These are phyloP conservation scores for Lerista edwardsae DNA, from an alignment of 2,797 vertebrate species.

Conservation along the genomic window DNA sequence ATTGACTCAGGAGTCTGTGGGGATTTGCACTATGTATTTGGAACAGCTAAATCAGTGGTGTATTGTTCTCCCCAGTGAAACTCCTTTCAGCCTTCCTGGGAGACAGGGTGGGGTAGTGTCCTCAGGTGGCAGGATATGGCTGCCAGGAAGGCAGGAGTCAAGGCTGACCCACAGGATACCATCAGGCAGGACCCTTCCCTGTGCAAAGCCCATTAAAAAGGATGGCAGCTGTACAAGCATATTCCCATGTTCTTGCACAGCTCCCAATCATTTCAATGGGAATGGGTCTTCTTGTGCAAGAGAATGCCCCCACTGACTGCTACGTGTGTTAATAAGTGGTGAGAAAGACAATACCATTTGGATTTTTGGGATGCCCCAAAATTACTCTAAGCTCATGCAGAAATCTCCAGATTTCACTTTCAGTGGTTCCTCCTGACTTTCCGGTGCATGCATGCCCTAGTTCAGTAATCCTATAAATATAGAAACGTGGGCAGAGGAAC, in stretches of 20 bases:
- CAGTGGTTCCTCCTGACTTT: background rate
- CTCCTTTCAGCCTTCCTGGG: background rate
- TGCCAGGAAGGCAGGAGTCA: background rate
- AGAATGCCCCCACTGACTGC: background rate
- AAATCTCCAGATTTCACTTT: background rate
- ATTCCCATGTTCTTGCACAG: too few relatives aligned
- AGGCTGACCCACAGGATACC: background rate
- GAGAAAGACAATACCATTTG: background rate
- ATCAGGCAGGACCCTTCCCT: background rate
- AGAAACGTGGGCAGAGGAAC: background rate
- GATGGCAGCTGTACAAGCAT: background rate
- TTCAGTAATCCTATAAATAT: conserved; percentile 2
- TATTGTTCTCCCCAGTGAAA: background rate
- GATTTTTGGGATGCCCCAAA: background rate
- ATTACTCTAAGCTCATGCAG: background rate
- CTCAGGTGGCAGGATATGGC: background rate
- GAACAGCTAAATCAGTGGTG: background rate
- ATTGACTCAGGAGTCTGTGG: background rate
- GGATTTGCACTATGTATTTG: background rate
- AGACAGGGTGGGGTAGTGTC: background rate
- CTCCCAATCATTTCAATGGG: background rate
- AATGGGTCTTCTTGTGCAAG: background rate
- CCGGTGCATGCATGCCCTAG: background rate
- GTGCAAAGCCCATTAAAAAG: background rate
- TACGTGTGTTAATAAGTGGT: background rate